phyloP scores from a whole-genome alignment of 2,113 vertebrate genomes.

The Argyrosomus japonicus region DNA sequence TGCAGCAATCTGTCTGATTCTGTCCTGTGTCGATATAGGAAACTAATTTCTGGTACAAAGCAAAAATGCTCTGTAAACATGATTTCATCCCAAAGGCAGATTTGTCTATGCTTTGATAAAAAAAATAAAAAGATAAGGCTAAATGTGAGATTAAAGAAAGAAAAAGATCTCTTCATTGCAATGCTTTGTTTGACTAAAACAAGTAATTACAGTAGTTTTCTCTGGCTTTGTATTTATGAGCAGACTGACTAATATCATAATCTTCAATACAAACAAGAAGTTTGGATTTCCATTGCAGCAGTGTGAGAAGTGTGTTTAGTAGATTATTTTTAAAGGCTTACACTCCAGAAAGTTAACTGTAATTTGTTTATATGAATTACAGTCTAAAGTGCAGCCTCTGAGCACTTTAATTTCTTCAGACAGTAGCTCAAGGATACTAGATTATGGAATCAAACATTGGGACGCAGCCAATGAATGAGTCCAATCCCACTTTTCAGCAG shows the following conservation, averaged over 20 bases:
- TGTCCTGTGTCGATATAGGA: background rate
- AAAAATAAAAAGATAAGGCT: background rate
- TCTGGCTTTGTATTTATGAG: background rate
- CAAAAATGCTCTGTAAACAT: background rate
- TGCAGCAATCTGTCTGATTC: background rate
- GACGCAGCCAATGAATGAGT: conserved; percentile 40
- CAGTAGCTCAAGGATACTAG: conserved; percentile 27
- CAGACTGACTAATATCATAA: background rate
- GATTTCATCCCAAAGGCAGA: background rate
- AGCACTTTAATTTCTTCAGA: conserved; percentile 30
- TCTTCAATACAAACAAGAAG: background rate
- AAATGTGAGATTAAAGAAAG: background rate
- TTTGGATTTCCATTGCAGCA: background rate
- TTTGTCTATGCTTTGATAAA: background rate
- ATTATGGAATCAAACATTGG: conserved; percentile 60
- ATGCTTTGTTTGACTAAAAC: background rate
- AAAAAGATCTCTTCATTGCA: background rate
- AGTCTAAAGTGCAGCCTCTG: conserved; percentile 6
- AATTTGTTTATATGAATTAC: conserved; percentile 8
- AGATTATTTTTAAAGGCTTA: background rate
- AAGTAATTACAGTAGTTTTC: background rate
- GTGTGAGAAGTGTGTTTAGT: background rate
- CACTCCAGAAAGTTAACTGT: background rate
- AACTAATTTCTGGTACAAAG: background rate
- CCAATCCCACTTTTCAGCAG: conserved; percentile 50